Percentiles rank a stretch among this genome's conserved stretches.
Evolutionary conservation across 2,113 vertebrate species (phyloP).

Genomic region (Saccopteryx leptura): DNA sequence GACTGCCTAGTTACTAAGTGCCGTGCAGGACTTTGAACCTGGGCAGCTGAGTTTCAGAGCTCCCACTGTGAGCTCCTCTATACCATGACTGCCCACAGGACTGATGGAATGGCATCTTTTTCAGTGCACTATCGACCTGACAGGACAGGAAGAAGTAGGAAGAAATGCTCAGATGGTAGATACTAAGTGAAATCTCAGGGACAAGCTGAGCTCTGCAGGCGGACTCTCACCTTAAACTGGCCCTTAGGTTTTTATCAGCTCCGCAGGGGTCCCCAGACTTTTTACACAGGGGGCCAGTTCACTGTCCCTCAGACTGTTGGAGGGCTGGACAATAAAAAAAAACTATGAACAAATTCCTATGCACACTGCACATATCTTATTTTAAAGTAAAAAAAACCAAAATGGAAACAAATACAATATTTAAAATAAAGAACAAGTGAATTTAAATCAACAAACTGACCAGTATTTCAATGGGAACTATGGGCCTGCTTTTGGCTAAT

Average conservation of each 20-base stretch:
- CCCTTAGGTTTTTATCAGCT: conserved; percentile 27
- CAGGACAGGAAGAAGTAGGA: not conserved
- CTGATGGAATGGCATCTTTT: not conserved
- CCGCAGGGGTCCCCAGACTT: no score
- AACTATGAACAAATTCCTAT: no score
- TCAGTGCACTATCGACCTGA: not conserved
- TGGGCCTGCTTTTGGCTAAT: no score
- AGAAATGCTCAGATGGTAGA: not conserved
- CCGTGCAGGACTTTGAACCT: not conserved
- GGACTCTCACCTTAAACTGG: not conserved
- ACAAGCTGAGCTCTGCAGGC: not conserved
- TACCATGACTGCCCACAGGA: not conserved
- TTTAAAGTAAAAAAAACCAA: no score
- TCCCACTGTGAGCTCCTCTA: not conserved
- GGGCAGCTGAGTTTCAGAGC: not conserved
- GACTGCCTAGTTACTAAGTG: not conserved
- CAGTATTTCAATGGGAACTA: no score
- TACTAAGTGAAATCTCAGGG: not conserved
- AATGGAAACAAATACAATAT: no score
- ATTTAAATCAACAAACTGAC: no score
- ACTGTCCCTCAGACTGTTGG: no score
- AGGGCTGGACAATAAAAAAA: no score
- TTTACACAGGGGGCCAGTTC: no score
- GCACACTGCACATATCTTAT: no score
- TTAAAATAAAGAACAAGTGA: no score